These are phyloP conservation scores for Ptychoptera contaminata DNA, from an alignment of 2,888 invertebrate species.

Conservation along the genomic window DNA sequence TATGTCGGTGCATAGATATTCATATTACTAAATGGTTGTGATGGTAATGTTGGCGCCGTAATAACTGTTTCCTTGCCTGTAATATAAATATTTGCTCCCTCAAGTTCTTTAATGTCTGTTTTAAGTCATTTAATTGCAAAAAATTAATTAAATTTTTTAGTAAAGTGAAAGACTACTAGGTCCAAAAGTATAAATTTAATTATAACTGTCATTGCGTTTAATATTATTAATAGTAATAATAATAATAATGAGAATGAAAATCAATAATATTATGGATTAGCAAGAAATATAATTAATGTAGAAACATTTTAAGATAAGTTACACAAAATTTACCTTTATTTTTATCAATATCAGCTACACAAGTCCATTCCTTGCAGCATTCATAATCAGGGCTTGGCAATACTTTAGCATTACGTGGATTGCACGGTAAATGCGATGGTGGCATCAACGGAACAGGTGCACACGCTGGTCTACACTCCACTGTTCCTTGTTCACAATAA, in stretches of 20 bases:
- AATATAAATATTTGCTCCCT: constrained; percentile 1
- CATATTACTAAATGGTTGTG: neutral
- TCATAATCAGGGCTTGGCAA: constrained; percentile 55
- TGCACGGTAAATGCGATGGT: constrained; percentile 57
- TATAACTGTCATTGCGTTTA: neutral
- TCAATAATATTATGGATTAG: constrained; percentile 6
- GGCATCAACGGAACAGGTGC: constrained; percentile 60
- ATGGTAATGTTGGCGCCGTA: neutral
- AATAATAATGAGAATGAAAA: constrained; percentile 9
- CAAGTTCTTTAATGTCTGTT: neutral
- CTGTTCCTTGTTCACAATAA: constrained; percentile 73
- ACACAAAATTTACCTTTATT: constrained; percentile 11
- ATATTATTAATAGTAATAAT: constrained; percentile 7
- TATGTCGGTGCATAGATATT: constrained; percentile 1
- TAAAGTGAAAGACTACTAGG: constrained; percentile 1
- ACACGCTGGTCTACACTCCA: constrained; percentile 72
- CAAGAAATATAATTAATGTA: constrained; percentile 5
- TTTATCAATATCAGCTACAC: constrained; percentile 21
- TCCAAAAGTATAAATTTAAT: constrained; percentile 7
- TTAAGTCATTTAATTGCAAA: constrained; percentile 1
- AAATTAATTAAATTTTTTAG: neutral
- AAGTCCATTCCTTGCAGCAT: constrained; percentile 71
- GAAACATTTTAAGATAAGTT: constrained; percentile 4
- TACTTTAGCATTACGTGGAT: constrained; percentile 47
- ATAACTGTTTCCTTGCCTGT: neutral